Percentiles rank a stretch among this genome's conserved stretches.
These are phyloP conservation scores for Anastrepha obliqua DNA, from an alignment of 1,140 invertebrate species.

Conservation along the genomic window DNA sequence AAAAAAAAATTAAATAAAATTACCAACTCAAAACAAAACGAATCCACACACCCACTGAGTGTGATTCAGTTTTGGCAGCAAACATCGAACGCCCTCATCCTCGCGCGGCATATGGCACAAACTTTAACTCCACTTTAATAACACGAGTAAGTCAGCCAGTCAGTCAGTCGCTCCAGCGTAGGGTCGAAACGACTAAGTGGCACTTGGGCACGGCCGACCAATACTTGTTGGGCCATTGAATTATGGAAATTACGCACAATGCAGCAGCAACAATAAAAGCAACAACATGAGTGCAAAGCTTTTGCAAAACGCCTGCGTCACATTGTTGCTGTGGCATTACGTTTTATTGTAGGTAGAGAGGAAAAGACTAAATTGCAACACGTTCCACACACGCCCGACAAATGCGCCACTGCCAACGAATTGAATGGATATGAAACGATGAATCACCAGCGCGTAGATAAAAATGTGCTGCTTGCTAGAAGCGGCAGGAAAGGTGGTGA, in stretches of 20 bases:
- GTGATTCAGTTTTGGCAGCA: too few relatives aligned
- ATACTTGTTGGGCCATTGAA: slow-evolving; percentile 34
- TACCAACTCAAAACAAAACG: neutral
- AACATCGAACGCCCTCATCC: too few relatives aligned
- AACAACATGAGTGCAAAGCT: neutral
- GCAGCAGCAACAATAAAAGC: neutral
- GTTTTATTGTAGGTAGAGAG: neutral
- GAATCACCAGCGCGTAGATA: slow-evolving; percentile 16
- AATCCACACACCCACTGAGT: neutral
- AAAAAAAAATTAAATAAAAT: neutral
- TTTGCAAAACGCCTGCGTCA: neutral
- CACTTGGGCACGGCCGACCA: slow-evolving; percentile 14
- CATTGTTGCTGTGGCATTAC: neutral
- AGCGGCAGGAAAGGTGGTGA: neutral
- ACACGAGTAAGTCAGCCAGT: neutral
- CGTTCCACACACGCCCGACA: slow-evolving; percentile 4
- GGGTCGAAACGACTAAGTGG: neutral
- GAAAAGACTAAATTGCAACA: slow-evolving; percentile 48
- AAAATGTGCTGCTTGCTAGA: neutral
- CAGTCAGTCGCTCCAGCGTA: neutral
- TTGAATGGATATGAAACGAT: neutral
- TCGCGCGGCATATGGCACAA: too few relatives aligned
- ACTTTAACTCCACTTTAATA: neutral
- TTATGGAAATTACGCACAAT: slow-evolving; percentile 48
- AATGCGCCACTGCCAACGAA: neutral